These are phyloP conservation scores for Merops nubicus DNA, from an alignment of 2,113 vertebrate species.

Conservation along the genomic window DNA sequence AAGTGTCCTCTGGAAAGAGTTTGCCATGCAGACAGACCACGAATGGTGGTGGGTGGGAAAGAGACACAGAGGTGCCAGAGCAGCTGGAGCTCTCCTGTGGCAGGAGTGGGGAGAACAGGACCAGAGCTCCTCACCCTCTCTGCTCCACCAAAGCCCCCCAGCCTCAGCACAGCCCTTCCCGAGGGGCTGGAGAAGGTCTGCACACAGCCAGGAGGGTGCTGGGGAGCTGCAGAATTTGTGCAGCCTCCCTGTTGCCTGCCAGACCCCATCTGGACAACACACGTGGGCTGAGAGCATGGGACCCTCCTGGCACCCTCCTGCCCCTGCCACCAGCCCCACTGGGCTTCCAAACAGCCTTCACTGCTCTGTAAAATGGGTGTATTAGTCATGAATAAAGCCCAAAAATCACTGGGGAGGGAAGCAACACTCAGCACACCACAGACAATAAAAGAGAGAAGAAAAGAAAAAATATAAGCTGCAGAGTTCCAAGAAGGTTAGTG, in stretches of 20 bases:
- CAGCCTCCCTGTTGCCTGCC: neutral
- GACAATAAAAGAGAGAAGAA: neutral
- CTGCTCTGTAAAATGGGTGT: neutral
- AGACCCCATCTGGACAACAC: neutral
- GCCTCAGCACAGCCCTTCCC: neutral
- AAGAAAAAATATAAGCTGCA: constrained; percentile 36
- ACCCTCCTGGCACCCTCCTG: neutral
- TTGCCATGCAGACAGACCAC: neutral
- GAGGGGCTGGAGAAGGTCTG: accelerated
- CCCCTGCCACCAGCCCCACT: neutral
- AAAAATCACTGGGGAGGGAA: neutral
- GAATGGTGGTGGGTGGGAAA: neutral
- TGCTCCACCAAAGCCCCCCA: neutral
- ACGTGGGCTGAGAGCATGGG: accelerated
- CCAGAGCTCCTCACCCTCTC: neutral
- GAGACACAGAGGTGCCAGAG: neutral
- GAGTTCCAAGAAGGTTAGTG: constrained; percentile 41
- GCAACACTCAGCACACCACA: neutral
- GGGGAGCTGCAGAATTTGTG: neutral
- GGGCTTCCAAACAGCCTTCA: neutral
- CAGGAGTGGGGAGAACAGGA: neutral
- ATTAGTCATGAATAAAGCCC: constrained; percentile 9
- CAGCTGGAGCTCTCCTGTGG: neutral
- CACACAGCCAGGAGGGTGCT: neutral
- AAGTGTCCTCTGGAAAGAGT: neutral